phyloP scores from a whole-genome alignment of 2,113 vertebrate genomes.

The Eulacestoma nigropectus region DNA sequence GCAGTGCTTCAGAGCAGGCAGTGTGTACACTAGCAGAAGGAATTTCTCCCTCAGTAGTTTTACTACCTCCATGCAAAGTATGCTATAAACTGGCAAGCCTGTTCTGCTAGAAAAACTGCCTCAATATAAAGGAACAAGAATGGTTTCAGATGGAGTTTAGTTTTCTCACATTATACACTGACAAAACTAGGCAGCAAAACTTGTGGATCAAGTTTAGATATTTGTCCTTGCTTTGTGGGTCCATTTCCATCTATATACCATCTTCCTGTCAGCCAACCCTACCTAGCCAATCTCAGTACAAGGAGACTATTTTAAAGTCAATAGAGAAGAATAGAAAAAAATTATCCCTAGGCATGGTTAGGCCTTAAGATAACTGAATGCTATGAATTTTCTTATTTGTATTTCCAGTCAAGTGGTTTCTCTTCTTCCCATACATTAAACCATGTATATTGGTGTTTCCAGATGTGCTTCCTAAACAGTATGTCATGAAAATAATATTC shows the following conservation, averaged over 20 bases:
- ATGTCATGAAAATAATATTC: not conserved
- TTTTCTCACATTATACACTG: not conserved
- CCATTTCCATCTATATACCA: not conserved
- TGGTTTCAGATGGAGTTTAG: not conserved
- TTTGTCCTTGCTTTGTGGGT: not conserved
- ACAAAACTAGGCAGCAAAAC: not conserved
- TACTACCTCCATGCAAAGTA: not conserved
- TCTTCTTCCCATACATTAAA: not conserved
- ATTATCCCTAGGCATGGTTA: not conserved
- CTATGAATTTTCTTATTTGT: not conserved
- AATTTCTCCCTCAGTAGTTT: not conserved
- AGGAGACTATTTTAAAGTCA: not conserved
- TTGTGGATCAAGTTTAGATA: not conserved
- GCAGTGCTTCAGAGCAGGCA: not conserved
- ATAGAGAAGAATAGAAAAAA: not conserved
- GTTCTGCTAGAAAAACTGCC: not conserved
- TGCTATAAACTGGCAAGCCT: not conserved
- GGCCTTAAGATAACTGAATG: not conserved
- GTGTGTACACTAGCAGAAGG: not conserved
- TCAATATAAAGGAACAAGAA: not conserved
- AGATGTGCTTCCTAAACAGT: not conserved
- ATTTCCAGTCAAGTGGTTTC: not conserved
- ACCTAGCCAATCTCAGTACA: not conserved
- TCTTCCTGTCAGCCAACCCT: not conserved
- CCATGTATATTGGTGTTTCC: not conserved